These are phyloP conservation scores for Acanthoscelides obtectus DNA, from an alignment of 2,888 invertebrate genomes.

Conservation along the genomic window DNA sequence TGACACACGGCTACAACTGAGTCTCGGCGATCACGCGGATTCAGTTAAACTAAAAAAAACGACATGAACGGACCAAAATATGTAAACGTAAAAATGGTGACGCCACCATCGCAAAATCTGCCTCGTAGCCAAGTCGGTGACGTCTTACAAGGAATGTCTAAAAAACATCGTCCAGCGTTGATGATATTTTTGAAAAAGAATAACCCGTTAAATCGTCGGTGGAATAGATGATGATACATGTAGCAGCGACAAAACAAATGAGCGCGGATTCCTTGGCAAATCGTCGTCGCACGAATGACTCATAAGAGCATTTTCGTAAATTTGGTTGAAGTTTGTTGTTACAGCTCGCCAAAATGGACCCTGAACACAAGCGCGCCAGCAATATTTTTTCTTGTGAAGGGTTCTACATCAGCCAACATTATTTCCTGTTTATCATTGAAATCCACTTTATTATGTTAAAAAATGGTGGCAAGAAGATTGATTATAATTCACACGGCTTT, in stretches of 20 bases:
- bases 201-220: background rate
- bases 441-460: no score
- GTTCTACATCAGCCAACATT: no score
- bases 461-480: no score
- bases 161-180: background rate
- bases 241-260: background rate
- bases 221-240: background rate
- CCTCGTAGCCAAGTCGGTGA: background rate
- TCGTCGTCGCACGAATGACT: background rate
- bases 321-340: background rate
- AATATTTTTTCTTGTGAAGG: background rate
- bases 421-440: no score
- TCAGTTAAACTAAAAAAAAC: background rate
- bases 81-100: background rate
- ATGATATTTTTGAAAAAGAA: background rate
- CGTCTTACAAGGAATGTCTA: background rate
- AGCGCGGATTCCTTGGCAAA: background rate
- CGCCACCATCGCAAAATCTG: background rate
- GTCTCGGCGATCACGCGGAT: background rate
- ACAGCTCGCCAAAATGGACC: background rate
- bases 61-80: background rate
- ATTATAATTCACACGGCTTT: no score
- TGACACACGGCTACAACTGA: background rate
- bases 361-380: background rate
- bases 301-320: background rate